phyloP scores from a whole-genome alignment of 1,140 invertebrate species.

The Mercenaria mercenaria region DNA sequence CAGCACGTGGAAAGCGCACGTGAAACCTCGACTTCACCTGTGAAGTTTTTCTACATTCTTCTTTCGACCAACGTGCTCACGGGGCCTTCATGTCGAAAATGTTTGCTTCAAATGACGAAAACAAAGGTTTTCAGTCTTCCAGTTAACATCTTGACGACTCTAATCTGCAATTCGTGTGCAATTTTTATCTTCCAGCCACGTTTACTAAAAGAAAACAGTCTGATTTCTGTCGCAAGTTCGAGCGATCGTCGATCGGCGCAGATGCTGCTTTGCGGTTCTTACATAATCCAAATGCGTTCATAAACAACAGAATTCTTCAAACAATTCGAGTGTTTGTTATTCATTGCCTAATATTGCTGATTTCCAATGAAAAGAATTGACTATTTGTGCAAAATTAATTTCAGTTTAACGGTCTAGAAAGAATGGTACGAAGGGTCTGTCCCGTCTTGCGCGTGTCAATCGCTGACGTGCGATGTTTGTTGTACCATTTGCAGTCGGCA shows the following conservation, averaged over 20 bases:
- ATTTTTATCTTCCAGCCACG: slow-evolving; percentile 21
- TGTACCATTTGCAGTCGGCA: slow-evolving; percentile 12
- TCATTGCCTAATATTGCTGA: slow-evolving; percentile 67
- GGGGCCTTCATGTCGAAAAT: background rate
- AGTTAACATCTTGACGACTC: background rate
- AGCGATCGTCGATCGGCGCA: slow-evolving; percentile 6
- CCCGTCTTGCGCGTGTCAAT: slow-evolving; percentile 49
- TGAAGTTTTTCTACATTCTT: slow-evolving; percentile 10
- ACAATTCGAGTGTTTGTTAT: slow-evolving; percentile 69
- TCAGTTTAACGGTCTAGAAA: slow-evolving; percentile 65
- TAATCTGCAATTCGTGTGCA: slow-evolving; percentile 42
- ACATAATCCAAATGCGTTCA: slow-evolving; percentile 44
- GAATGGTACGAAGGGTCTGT: background rate
- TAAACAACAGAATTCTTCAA: slow-evolving; percentile 61
- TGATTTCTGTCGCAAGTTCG: background rate
- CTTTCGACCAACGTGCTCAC: slow-evolving; percentile 2
- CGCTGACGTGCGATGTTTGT: slow-evolving; percentile 44
- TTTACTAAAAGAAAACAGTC: slow-evolving; percentile 17
- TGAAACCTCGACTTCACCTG: slow-evolving; percentile 30
- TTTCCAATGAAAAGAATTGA: slow-evolving; percentile 67
- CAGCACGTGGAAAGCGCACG: slow-evolving; percentile 27
- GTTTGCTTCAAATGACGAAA: background rate
- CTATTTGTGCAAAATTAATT: slow-evolving; percentile 69
- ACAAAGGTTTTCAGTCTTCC: slow-evolving; percentile 13
- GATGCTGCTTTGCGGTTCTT: slow-evolving; percentile 37